phyloP scores from a whole-genome alignment of 2,113 vertebrate species.

The Cyprinodon brontotheroides region DNA sequence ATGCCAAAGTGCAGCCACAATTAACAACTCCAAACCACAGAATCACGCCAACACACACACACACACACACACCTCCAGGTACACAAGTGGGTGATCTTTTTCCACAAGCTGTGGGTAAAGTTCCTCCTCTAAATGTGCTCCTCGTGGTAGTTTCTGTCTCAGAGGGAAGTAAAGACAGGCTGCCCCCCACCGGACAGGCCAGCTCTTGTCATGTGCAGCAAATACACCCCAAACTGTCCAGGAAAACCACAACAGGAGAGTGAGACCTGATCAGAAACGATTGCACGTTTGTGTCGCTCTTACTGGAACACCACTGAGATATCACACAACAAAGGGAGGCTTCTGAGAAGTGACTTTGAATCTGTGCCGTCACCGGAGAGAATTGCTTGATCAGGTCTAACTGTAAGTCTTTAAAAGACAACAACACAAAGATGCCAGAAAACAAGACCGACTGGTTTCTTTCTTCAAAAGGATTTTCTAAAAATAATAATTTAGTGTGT shows the following conservation, averaged over 20 bases:
- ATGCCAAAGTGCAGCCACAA: conserved; percentile 62
- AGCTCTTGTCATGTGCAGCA: conserved; percentile 81
- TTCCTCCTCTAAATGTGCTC: conserved; percentile 63
- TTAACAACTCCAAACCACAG: conserved; percentile 53
- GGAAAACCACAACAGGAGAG: conserved; percentile 71
- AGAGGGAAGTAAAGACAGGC: conserved; percentile 47
- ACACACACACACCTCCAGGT: conserved; percentile 61
- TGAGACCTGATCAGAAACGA: conserved; percentile 43
- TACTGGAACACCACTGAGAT: conserved; percentile 55
- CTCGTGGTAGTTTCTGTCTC: conserved; percentile 44
- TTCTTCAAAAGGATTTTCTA: neutral
- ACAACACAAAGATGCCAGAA: neutral
- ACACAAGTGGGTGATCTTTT: conserved; percentile 51
- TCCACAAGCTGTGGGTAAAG: conserved; percentile 56
- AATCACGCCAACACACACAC: conserved; percentile 37
- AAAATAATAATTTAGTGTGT: neutral
- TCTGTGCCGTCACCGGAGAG: conserved; percentile 43
- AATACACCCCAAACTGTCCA: conserved; percentile 81
- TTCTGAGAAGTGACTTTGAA: conserved; percentile 54
- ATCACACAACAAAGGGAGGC: conserved; percentile 51
- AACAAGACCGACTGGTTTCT: neutral
- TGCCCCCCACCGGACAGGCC: conserved; percentile 64
- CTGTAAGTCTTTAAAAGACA: conserved; percentile 1
- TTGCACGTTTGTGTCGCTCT: conserved; percentile 15
- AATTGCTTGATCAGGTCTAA: conserved; percentile 34